Conservation (phyloP, 2,113 vertebrate genomes). For the Elephas maximus region DNA sequence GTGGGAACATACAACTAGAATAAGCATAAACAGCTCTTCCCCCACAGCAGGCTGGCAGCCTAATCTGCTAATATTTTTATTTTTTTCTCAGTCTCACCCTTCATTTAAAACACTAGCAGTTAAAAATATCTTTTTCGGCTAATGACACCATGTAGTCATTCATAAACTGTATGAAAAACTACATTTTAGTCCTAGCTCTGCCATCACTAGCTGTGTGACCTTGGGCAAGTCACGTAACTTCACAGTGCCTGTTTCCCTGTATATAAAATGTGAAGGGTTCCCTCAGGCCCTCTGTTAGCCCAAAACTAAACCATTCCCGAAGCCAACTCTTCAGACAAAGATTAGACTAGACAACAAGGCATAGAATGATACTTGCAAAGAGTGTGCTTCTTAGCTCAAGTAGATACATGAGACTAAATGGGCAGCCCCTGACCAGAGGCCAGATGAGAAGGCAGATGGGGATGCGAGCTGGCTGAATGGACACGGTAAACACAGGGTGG, state of each 20-base stretch:
- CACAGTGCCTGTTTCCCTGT: background rate
- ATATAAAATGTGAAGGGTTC: background rate
- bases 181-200: background rate
- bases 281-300: no score
- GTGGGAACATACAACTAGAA: background rate
- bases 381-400: no score
- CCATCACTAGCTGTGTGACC: conserved; percentile 10
- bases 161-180: background rate
- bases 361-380: no score
- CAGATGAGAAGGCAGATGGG: no score
- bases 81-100: conserved; percentile 38
- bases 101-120: conserved; percentile 8
- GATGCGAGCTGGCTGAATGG: no score
- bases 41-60: background rate
- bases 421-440: no score
- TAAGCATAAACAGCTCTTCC: background rate
- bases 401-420: no score
- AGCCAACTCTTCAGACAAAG: no score
- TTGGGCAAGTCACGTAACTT: background rate
- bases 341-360: no score
- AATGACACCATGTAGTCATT: background rate
- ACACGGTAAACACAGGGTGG: no score
- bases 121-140: background rate
- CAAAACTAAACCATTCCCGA: no score
- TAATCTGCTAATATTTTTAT: background rate